Base-by-base conservation (phyloP, 2,113 vertebrate species). In the Rhabdomys dilectus region DNA sequence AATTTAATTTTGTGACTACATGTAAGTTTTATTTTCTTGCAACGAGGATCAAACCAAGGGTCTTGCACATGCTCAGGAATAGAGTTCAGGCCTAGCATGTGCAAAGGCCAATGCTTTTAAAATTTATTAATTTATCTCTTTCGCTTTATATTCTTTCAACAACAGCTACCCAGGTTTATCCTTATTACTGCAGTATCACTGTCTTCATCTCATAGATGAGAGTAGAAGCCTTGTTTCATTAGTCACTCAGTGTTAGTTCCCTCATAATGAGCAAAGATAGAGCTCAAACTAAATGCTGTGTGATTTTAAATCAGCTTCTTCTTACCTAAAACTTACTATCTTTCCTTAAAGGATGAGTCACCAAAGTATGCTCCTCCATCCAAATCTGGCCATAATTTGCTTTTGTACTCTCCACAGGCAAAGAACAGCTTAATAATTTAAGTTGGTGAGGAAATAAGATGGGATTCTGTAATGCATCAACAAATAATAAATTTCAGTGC, bases 71-170 rank as follows among this genome's bases (percentile, higher is more conserved):
- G 24, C 26, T 76, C n/a, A 39, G 16, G 56, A 39, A 5, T 9
- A 56, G 26, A 22, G 16, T 17, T 60, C 42, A 66, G 17, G 39
- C 29, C 31, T 53, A 56, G 12, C 51, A 73, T 17, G 36, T 72
- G n/a, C 51, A 75, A 17, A 11, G 9, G 16, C 11, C 29, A 62
- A 60, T 6, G 26, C 5, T 75, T 90, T 86, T 89, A 26, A 77
- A 94, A 45, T 92, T 45, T 85, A 91, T 3, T 91, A 2, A 87
- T 56, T 90, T 93, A 91, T n/a, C 22, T 77, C 85, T 91, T 93
- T 87, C 73, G 21, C 45, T 90, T 42, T 85, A 68, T 0, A 87
- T 42, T 94, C 62, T 84, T 92, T 94, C 68, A 88, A 53, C 4
- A 88, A 29, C 56, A 48, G 24, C 3, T 73, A 78, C 89, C 15